These are phyloP conservation scores for Nibea albiflora DNA, from an alignment of 2,113 vertebrate species.

Conservation along the genomic window DNA sequence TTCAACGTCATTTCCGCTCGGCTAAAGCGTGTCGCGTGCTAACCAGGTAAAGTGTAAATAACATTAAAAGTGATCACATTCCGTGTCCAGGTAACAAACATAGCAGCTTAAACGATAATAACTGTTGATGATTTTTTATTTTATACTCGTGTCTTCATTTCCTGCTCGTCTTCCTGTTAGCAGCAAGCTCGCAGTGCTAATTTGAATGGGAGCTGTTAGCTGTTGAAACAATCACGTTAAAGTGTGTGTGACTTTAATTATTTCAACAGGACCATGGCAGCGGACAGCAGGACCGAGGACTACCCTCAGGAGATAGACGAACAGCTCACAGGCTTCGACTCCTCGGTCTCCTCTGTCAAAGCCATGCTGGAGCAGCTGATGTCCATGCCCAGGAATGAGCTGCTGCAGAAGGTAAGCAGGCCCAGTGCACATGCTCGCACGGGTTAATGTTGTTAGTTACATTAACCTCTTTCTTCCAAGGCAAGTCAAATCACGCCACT, in stretches of 20 bases:
- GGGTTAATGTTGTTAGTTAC: too few species aligned
- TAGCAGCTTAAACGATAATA: fast-evolving
- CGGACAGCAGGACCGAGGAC: conserved; percentile 83
- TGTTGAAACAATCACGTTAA: background rate
- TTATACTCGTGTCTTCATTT: background rate
- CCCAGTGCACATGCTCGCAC: too few species aligned
- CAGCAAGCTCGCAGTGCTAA: background rate
- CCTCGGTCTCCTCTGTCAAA: conserved; percentile 87
- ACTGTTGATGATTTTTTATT: background rate
- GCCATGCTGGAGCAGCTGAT: conserved; percentile 91
- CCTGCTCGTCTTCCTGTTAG: background rate
- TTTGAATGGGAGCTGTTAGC: background rate
- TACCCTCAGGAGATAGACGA: conserved; percentile 96
- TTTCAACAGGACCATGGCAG: conserved; percentile 74
- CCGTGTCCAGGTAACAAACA: fast-evolving
- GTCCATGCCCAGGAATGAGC: conserved; percentile 89
- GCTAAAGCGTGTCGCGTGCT: background rate
- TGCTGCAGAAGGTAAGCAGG: conserved; percentile 86
- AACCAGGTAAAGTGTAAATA: background rate
- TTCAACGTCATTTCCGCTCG: conserved; percentile 44
- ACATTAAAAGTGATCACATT: fast-evolving
- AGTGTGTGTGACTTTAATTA: background rate
- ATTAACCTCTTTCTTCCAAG: background rate
- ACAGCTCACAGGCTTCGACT: conserved; percentile 88
- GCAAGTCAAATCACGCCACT: too few species aligned